phyloP scores from a whole-genome alignment of 2,113 vertebrate genomes.

The Mus spicilegus region DNA sequence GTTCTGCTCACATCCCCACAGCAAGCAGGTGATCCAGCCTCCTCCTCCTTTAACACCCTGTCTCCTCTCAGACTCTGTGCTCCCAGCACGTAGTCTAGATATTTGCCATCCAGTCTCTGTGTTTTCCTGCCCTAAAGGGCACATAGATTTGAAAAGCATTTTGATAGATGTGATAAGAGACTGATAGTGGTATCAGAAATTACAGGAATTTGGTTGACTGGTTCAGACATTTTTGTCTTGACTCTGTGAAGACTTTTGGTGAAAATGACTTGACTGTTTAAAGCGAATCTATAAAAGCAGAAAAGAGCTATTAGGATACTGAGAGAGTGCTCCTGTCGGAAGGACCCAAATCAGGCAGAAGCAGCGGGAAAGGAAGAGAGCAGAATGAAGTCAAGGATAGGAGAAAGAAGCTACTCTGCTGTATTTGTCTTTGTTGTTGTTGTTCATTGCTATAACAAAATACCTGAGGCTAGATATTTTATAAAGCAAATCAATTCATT shows the following conservation, averaged over 20 bases:
- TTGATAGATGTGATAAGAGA: constrained; percentile 6
- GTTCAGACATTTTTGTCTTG: constrained; percentile 12
- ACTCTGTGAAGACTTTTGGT: constrained; percentile 21
- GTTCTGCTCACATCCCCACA: not conserved
- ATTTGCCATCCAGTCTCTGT: not conserved
- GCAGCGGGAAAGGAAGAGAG: not conserved
- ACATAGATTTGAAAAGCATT: not conserved
- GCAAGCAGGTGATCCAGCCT: not conserved
- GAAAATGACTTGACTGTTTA: not conserved
- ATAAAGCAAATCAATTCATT: not conserved
- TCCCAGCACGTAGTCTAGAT: not conserved
- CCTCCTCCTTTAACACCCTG: not conserved
- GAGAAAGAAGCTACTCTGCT: not conserved
- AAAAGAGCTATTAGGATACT: not conserved
- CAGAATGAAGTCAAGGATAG: not conserved
- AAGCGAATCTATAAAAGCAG: constrained; percentile 10
- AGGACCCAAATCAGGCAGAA: not conserved
- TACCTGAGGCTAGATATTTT: not conserved
- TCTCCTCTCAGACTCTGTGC: not conserved
- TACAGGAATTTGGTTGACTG: constrained; percentile 10
- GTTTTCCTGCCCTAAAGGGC: not conserved
- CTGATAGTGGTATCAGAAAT: not conserved
- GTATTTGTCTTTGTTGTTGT: not conserved
- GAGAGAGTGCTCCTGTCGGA: not conserved
- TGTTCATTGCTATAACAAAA: not conserved